Evolutionary conservation across 23 tunicate species (phyloP).

Genomic region (Trididemnum clinides): DNA sequence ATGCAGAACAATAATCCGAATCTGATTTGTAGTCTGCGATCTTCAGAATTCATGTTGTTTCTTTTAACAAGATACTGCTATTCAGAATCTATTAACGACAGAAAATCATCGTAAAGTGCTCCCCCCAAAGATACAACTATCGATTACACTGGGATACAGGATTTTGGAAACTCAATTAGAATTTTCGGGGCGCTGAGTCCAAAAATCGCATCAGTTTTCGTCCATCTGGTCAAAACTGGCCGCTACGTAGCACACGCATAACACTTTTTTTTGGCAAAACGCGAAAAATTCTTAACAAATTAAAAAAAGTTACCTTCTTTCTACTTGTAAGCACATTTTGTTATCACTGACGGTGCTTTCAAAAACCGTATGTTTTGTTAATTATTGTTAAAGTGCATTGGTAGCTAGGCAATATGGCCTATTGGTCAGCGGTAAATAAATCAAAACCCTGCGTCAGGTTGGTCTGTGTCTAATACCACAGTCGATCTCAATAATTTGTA

Average conservation of each 20-base stretch:
- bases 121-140: no score
- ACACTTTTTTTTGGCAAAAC: neutral
- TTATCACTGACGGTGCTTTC: neutral
- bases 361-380: neutral
- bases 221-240: slow-evolving; percentile 19
- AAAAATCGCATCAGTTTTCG: slow-evolving; percentile 25
- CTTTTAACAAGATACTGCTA: no score
- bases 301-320: neutral
- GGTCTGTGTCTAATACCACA: neutral
- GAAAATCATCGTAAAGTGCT: no score
- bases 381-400: neutral
- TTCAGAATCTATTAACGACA: no score
- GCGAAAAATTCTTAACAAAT: neutral
- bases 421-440: slow-evolving; percentile 3
- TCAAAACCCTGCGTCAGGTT: neutral
- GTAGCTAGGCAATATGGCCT: neutral
- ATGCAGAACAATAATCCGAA: no score
- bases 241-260: slow-evolving; percentile 20
- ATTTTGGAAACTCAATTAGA: neutral
- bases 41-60: no score
- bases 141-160: slow-evolving; percentile 16
- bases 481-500: slow-evolving; percentile 3
- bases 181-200: slow-evolving; percentile 9
- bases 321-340: slow-evolving; percentile 6
- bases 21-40: no score